These are phyloP conservation scores for Sciaenops ocellatus DNA, from an alignment of 2,797 vertebrate species.

Conservation along the genomic window DNA sequence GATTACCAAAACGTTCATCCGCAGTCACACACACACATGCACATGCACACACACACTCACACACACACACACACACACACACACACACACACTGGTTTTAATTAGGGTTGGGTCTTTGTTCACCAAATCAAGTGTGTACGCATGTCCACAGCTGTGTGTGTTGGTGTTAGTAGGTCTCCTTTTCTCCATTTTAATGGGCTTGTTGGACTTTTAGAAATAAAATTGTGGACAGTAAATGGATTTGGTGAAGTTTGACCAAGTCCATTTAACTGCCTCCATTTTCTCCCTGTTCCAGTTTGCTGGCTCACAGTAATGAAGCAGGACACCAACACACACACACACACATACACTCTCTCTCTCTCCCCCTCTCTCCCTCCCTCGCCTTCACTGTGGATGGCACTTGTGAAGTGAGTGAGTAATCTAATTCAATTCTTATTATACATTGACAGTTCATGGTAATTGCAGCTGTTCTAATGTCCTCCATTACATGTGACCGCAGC, in stretches of 20 bases:
- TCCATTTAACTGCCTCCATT: slow-evolving; percentile 56
- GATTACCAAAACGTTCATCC: slow-evolving; percentile 79
- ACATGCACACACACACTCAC: slow-evolving; percentile 34
- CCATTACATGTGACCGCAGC: slow-evolving; percentile 65
- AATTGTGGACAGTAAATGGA: slow-evolving; percentile 66
- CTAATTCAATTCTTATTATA: slow-evolving; percentile 69
- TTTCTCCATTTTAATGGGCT: slow-evolving; percentile 57
- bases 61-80: slow-evolving; percentile 53
- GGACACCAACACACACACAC: slow-evolving; percentile 41
- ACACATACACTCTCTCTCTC: slow-evolving; percentile 28
- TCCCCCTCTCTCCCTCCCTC: slow-evolving; percentile 7
- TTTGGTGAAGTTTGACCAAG: slow-evolving; percentile 63
- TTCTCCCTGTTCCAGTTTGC: slow-evolving; percentile 64
- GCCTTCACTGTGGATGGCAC: slow-evolving; percentile 37
- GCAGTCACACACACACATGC: slow-evolving; percentile 52
- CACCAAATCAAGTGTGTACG: slow-evolving; percentile 22
- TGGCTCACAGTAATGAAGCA: slow-evolving; percentile 66
- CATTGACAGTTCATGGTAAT: slow-evolving; percentile 73
- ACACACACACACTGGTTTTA: slow-evolving; percentile 73
- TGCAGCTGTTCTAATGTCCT: slow-evolving; percentile 73
- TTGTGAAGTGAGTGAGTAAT: slow-evolving; percentile 64
- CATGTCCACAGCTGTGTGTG: slow-evolving; percentile 29
- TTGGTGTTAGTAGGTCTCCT: neutral
- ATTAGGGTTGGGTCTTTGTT: slow-evolving; percentile 66
- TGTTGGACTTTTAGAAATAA: slow-evolving; percentile 67